Evolutionary conservation across 1,140 invertebrate species (phyloP), one percentile per base, ranked within the genome.

Genomic region (Harlomillsia oculata): DNA sequence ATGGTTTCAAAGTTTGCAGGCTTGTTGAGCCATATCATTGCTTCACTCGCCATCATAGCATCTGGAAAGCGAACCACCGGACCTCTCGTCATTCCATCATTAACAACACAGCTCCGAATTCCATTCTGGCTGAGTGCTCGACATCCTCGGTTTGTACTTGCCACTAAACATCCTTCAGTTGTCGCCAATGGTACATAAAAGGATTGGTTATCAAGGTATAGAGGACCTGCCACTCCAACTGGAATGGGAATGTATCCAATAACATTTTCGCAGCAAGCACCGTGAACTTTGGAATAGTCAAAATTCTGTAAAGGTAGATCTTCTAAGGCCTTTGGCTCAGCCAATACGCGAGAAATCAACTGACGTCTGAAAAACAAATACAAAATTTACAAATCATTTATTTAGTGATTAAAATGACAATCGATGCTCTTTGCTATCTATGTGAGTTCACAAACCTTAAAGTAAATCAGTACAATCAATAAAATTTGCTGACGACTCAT

Each of bases 101-200:
- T 82, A 54, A 89, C 82, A 3, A 99, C 79, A 9, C 82, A 77
- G 56, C 84, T 87, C 1, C 76, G 82, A 1, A 94, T 84, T 0
- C 90, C 90, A 45, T 53, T 71, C 63, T 36, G 4, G 39, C 26
- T 80, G 74, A 99, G 74, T 1, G 93, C 96, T 64, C 90, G 80
- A 70, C 93, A 94, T 11, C 97, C 97, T 58, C 97, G 80, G 75
- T 98, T 99, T 0, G 94, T 97, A 21, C 89, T 95, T 0, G 97
- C 97, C 0, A 99, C 89, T 25, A 99, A 71, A 60, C 93, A 97
- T 0, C 96, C 97, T 74, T 99, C 97, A 1, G 97, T 99, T 0
- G 97, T 99, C 8, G 97, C 94, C 90, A 99, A 92, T 14, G 97
- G 97, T 37, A 99, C 81, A 70, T 87, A 82, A 64, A 89, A 82